phyloP scores from a whole-genome alignment of 2,797 vertebrate species.

The Myoxocephalus aenaeus region DNA sequence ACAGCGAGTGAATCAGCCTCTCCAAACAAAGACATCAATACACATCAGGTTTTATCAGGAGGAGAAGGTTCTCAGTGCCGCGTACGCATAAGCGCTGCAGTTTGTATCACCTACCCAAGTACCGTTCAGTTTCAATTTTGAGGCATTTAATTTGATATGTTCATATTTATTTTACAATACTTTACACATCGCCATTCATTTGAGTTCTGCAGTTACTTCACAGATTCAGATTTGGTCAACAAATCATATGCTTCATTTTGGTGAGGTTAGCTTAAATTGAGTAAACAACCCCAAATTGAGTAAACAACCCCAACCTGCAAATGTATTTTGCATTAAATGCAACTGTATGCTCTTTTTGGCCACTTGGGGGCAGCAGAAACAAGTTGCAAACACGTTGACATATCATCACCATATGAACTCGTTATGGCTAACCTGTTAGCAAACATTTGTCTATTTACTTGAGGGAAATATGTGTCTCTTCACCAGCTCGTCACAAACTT shows the following conservation, averaged over 20 bases:
- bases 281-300: not conserved
- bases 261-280: not conserved
- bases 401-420: not conserved
- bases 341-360: not conserved
- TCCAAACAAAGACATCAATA: not conserved
- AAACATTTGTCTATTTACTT: not conserved
- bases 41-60: not conserved
- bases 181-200: not conserved
- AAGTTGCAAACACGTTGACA: no score
- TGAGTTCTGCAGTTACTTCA: not conserved
- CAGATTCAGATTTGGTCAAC: not conserved
- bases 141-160: not conserved
- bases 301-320: not conserved
- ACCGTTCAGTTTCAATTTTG: not conserved
- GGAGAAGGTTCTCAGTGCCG: not conserved
- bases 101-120: not conserved
- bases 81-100: not conserved
- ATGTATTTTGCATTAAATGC: not conserved
- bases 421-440: not conserved
- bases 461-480: no score
- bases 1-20: constrained; percentile 4
- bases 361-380: not conserved
- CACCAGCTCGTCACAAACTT: no score
- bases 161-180: not conserved
- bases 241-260: not conserved